phyloP scores from a whole-genome alignment of 1,140 invertebrate genomes.

The Cryptotermes secundus region DNA sequence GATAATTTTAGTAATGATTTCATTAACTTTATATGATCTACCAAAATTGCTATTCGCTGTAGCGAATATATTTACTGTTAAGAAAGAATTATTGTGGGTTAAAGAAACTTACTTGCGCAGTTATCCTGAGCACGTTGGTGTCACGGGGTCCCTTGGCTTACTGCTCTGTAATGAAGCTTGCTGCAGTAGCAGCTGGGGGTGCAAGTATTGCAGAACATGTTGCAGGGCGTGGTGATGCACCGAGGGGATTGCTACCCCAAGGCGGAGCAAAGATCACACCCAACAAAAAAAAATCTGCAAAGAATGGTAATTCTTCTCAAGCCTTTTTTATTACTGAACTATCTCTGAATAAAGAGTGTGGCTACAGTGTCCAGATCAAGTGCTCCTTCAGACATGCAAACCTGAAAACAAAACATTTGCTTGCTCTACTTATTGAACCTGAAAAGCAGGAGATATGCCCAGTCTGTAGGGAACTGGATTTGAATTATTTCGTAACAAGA shows the following conservation, averaged over 20 bases:
- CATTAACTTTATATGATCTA: too few species aligned
- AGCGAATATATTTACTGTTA: neutral
- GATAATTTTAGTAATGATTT: neutral
- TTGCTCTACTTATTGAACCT: too few species aligned
- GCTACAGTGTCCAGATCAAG: neutral
- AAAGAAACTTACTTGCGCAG: neutral
- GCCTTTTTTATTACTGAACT: neutral
- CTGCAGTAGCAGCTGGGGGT: neutral
- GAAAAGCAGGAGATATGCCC: too few species aligned
- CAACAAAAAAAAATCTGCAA: slow-evolving; percentile 11
- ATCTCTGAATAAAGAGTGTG: neutral
- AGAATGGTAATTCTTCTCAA: neutral
- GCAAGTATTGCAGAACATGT: neutral
- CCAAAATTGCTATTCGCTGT: too few species aligned
- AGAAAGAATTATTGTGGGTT: neutral
- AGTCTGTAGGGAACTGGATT: too few species aligned
- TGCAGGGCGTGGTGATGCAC: slow-evolving; percentile 15
- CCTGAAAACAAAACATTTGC: too few species aligned
- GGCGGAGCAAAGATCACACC: neutral
- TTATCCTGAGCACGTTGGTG: neutral
- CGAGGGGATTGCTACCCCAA: neutral
- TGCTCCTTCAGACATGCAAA: too few species aligned
- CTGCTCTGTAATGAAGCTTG: neutral
- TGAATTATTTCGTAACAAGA: too few species aligned
- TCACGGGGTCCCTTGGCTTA: neutral